Conservation (phyloP, 2,113 vertebrate species). For the Triplophysa rosa region DNA sequence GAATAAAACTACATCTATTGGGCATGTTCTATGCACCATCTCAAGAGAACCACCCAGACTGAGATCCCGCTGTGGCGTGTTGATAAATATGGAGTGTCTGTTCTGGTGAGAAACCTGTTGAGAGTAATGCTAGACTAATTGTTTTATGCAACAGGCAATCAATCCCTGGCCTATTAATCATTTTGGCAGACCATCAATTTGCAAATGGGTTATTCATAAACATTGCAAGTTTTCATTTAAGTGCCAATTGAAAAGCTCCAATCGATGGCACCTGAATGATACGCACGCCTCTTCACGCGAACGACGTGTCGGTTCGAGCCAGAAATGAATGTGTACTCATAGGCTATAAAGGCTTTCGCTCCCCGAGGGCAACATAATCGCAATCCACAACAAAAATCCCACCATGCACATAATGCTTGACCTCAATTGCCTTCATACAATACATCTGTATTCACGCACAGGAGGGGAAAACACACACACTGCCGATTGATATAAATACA, state of each 20-base stretch:
- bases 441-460: conserved; percentile 18
- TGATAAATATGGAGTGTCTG: conserved; percentile 55
- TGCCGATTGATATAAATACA: background rate
- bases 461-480: background rate
- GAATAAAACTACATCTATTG: conserved; percentile 44
- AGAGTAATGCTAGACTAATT: conserved; percentile 55
- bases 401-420: conserved; percentile 30
- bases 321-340: conserved; percentile 35
- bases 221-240: conserved; percentile 46
- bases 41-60: conserved; percentile 49
- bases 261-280: conserved; percentile 43
- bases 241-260: conserved; percentile 47
- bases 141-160: conserved; percentile 57
- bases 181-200: conserved; percentile 52
- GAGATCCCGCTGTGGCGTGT: conserved; percentile 46
- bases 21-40: conserved; percentile 36
- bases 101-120: conserved; percentile 53
- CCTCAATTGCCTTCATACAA: conserved; percentile 21
- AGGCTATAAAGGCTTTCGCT: background rate
- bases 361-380: conserved; percentile 22
- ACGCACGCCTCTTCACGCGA: conserved; percentile 37
- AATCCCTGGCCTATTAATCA: conserved; percentile 54
- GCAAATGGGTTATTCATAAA: conserved; percentile 54
- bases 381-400: conserved; percentile 35
- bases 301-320: conserved; percentile 31